Conservation (phyloP, 2,113 vertebrate genomes). For the Porphyrio hochstetteri region DNA sequence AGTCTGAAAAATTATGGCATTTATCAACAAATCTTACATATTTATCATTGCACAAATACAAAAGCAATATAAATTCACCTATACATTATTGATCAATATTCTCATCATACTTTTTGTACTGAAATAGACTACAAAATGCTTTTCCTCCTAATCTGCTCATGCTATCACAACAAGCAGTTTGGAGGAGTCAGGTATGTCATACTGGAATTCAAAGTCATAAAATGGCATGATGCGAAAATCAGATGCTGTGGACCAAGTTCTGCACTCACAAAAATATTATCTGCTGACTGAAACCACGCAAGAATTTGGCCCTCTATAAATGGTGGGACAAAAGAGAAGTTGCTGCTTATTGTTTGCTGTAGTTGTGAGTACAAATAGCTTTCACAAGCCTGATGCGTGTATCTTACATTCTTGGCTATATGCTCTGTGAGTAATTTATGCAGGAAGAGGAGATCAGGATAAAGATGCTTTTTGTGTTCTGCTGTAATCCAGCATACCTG, state of each 20-base stretch:
- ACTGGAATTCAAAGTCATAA: neutral
- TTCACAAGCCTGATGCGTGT: neutral
- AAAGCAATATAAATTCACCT: neutral
- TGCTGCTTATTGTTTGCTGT: neutral
- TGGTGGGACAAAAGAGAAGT: neutral
- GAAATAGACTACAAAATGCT: neutral
- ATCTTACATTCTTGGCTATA: neutral
- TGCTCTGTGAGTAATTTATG: no score
- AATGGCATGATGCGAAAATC: neutral
- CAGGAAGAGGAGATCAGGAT: no score
- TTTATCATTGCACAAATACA: neutral
- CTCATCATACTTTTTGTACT: neutral
- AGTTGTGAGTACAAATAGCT: neutral
- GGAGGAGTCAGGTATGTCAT: neutral
- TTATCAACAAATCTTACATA: neutral
- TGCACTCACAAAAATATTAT: neutral
- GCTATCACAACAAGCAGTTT: neutral
- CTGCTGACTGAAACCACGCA: neutral
- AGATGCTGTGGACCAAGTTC: neutral
- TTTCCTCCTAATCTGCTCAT: neutral
- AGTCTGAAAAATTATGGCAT: neutral
- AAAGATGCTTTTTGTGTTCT: no score
- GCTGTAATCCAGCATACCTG: no score
- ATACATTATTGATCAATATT: neutral
- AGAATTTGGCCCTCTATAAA: neutral